Base-by-base conservation (phyloP, 2,797 vertebrate genomes). In the Holocentrus rufus region DNA sequence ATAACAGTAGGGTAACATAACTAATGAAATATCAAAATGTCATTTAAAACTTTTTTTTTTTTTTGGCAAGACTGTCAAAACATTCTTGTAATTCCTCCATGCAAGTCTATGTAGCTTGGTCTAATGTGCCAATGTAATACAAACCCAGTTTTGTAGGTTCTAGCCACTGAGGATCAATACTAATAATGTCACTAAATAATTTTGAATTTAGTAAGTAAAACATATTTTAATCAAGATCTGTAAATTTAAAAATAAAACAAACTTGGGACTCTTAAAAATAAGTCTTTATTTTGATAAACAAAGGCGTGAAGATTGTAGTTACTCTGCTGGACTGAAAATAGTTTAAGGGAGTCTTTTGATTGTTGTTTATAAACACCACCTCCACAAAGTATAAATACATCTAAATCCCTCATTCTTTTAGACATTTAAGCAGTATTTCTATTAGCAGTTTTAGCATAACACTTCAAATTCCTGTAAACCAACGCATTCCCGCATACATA, bases 281-380 rank as follows among this genome's bases (percentile, higher is more conserved):
- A 83, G 85, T 90, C 81, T 95, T 95, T 94, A 94, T 94, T 93
- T 89, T 90, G 88, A 91, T 93, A 91, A 89, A 93, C 90, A 93
- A 92, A 90, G 78, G 85, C 89, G 82, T 87, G 83, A 86, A 88
- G 82, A 92, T 88, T 84, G 82, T 79, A 91, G 84, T 87, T 85
- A 88, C 80, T 88, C 81, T 90, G 86, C 81, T 84, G 77, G 81
- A 87, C 72, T 87, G 72, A 86, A 92, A 90, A 90, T 81, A 88
- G 71, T 77, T 87, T 76, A 85, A 79, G 75, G 77, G 82, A 82
- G 74, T 87, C 63, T 76, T 80, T 87, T 10, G 52, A 88, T 87
- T 89, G 76, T 68, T 84, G 86, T 90, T 90, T 84, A 93, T 92
- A 93, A 93, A 94, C 93, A 93, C 82, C 88, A 88, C 83, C 83